Evolutionary conservation across 2,113 vertebrate species (phyloP), one percentile per base, ranked within the genome.

Genomic region (Ageneiosus marmoratus): DNA sequence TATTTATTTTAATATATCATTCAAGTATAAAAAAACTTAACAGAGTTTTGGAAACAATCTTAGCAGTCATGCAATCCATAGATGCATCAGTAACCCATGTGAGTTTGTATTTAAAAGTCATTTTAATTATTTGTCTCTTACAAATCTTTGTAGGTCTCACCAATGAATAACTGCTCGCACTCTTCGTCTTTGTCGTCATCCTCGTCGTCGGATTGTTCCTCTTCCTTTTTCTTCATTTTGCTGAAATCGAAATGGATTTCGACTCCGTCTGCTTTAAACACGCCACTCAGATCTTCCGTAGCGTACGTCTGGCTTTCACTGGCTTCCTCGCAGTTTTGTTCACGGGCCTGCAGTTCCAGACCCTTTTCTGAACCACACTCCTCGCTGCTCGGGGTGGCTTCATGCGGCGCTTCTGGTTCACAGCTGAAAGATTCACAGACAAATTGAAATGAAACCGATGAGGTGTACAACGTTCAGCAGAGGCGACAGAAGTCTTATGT

Each of bases 231-330:
- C 20, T 81, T 84, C 22, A 73, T 85, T 58, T 63, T 83, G 85
- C 90, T 91, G 2, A 93, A 89, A 75, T 93, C 83, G 13, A 94
- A 22, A 82, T 90, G 70, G 46, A 93, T 82, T 67, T 93, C 90
- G 7, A 94, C 86, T 44, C 91, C 93, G 5, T 92, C 91, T 0
- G 90, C 91, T 78, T 65, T 91, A 80, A 94, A 94, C 79, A 93
- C 15, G 0, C 87, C 92, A 88, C 84, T 87, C 29, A 85, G 84
- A 58, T 87, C 87, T 29, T 87, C 24, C 1, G 88, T 83, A 27
- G 77, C 16, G 0, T 83, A 76, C 4, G 78, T 85, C 0, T 88
- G 75, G 7, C 78, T 27, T 48, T 76, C 76, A 55, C 58, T 32
- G 6, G 67, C 29, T 32, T 91, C 89, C 80, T 84, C 78, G 37